These are phyloP conservation scores for Caracal caracal DNA, from an alignment of 2,113 vertebrate species.

Conservation along the genomic window DNA sequence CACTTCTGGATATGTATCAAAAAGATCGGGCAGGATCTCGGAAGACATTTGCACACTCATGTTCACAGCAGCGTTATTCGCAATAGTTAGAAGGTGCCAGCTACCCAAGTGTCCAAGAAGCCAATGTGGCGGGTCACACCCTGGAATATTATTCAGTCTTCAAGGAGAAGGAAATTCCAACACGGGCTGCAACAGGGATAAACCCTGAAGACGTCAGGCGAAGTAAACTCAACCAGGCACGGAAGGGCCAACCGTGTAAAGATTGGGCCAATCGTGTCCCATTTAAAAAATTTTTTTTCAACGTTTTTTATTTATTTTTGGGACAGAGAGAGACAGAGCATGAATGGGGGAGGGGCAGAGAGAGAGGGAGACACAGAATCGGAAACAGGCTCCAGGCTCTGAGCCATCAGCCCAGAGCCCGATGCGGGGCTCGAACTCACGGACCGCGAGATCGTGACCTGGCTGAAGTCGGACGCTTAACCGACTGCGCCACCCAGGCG, in stretches of 20 bases:
- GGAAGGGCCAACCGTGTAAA: neutral
- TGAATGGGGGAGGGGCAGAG: too few species aligned
- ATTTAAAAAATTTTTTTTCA: too few species aligned
- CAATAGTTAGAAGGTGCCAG: neutral
- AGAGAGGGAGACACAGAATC: too few species aligned
- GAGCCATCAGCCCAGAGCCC: too few species aligned
- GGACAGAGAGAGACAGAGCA: too few species aligned
- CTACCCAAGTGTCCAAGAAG: neutral
- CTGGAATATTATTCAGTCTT: too few species aligned
- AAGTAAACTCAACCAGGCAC: neutral
- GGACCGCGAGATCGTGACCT: too few species aligned
- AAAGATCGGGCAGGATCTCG: neutral
- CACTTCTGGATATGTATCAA: neutral
- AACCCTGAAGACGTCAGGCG: neutral
- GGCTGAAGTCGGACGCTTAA: too few species aligned
- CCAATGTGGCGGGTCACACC: accelerated
- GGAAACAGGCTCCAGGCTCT: too few species aligned
- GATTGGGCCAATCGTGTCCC: neutral
- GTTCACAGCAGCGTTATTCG: neutral
- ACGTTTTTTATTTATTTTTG: too few species aligned
- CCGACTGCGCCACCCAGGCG: too few species aligned
- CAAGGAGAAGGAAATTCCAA: neutral
- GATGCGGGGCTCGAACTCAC: too few species aligned
- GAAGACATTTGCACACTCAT: neutral
- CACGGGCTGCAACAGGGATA: neutral